phyloP scores from a whole-genome alignment of 2,888 invertebrate species.

The Apotomis capreana region DNA sequence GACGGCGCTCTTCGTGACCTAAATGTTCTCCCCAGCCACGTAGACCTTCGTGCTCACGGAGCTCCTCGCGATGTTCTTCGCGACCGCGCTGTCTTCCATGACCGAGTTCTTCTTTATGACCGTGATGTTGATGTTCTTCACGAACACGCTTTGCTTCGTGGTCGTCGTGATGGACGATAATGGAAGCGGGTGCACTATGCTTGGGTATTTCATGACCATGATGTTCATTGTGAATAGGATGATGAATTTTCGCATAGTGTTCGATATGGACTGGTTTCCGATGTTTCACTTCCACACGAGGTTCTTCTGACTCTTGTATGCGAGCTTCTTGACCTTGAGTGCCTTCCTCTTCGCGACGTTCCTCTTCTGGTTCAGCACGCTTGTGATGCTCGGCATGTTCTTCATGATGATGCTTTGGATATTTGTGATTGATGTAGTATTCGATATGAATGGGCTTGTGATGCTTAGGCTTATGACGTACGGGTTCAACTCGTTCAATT shows the following conservation, averaged over 20 bases:
- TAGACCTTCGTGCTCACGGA: neutral
- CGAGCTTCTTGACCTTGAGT: conserved; percentile 10
- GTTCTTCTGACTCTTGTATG: conserved; percentile 6
- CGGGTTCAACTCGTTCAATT: conserved; percentile 40
- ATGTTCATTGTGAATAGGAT: conserved; percentile 28
- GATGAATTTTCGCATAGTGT: conserved; percentile 16
- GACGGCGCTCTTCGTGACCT: conserved; percentile 36
- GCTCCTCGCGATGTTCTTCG: conserved; percentile 46
- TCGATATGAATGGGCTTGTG: conserved; percentile 29
- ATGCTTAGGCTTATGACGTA: conserved; percentile 16
- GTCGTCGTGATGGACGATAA: neutral
- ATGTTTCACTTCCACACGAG: conserved; percentile 6
- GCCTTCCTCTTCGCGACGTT: conserved; percentile 15
- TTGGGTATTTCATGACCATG: conserved; percentile 19
- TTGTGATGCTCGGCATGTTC: conserved; percentile 13
- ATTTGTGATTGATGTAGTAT: conserved; percentile 28
- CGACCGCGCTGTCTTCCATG: neutral
- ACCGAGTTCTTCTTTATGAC: conserved; percentile 14
- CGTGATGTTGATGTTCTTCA: conserved; percentile 48
- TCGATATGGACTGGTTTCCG: conserved; percentile 30
- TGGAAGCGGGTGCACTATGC: neutral
- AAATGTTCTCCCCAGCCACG: no score
- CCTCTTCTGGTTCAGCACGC: neutral
- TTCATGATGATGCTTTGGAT: conserved; percentile 23
- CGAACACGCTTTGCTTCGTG: conserved; percentile 49